A percentile compares a stretch with the other conserved stretches of the same genome.
Evolutionary conservation across 2,797 vertebrate genomes (phyloP).

Genomic region (Siniperca scherzeri): DNA sequence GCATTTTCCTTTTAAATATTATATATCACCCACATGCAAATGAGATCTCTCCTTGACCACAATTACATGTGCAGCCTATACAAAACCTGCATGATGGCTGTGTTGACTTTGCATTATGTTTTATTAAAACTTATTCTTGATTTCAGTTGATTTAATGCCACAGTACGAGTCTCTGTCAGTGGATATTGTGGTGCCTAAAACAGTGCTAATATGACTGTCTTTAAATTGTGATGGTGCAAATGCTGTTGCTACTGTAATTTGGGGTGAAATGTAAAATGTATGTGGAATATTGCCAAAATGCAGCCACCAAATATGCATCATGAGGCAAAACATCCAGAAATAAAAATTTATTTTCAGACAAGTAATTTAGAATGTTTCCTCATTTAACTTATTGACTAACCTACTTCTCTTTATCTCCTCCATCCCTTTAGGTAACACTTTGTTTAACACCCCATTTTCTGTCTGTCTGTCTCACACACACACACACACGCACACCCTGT

Average conservation of each 20-base stretch:
- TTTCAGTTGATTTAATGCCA: not conserved
- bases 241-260: not conserved
- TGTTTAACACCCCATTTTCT: conserved; percentile 18
- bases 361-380: not conserved
- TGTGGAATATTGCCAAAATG: not conserved
- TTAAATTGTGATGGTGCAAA: not conserved
- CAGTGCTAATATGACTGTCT: not conserved
- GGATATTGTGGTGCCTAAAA: not conserved
- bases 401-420: not conserved
- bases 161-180: not conserved
- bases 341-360: not conserved
- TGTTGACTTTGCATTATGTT: not conserved
- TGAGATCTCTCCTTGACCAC: not conserved
- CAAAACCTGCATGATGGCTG: not conserved
- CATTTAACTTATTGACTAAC: not conserved
- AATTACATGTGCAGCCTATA: no score
- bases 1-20: not conserved
- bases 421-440: conserved; percentile 9
- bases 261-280: not conserved
- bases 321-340: not conserved
- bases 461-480: conserved; percentile 20
- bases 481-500: conserved; percentile 10
- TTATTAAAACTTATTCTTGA: not conserved
- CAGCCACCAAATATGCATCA: not conserved
- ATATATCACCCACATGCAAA: not conserved